These are phyloP conservation scores for Julus scandinavius DNA, from an alignment of 2,888 invertebrate species.

Conservation along the genomic window DNA sequence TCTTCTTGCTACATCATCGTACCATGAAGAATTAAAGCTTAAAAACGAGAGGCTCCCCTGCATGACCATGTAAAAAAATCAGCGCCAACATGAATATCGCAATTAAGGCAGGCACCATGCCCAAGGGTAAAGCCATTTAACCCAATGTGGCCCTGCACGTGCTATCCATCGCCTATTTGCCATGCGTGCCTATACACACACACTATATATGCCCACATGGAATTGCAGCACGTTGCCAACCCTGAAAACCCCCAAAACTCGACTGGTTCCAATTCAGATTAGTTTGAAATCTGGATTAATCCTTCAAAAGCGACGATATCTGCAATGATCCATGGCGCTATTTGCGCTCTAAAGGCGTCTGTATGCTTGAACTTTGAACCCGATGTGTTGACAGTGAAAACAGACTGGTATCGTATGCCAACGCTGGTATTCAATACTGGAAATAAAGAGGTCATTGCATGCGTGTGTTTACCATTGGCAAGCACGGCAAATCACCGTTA, in stretches of 20 bases:
- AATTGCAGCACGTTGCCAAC: neutral
- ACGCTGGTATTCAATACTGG: slow-evolving; percentile 23
- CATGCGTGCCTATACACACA: neutral
- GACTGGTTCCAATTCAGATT: neutral
- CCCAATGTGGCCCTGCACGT: slow-evolving; percentile 42
- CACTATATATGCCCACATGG: neutral
- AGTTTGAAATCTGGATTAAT: neutral
- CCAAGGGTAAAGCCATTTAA: slow-evolving; percentile 39
- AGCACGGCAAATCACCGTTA: slow-evolving; percentile 23
- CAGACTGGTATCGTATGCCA: slow-evolving; percentile 21
- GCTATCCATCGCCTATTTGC: slow-evolving; percentile 17
- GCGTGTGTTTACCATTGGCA: slow-evolving; percentile 1
- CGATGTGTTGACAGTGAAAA: slow-evolving; percentile 15
- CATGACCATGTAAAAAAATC: slow-evolving; percentile 23
- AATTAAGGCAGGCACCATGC: slow-evolving; percentile 34
- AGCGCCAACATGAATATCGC: slow-evolving; percentile 23
- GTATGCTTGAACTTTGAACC: neutral
- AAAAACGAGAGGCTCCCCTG: neutral
- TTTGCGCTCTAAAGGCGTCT: neutral
- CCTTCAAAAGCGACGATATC: neutral
- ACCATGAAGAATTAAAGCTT: slow-evolving; percentile 4
- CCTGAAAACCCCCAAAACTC: neutral
- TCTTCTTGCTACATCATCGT: slow-evolving; percentile 29
- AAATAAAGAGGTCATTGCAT: slow-evolving; percentile 39
- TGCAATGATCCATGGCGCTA: neutral